Conservation (phyloP, 2,888 invertebrate species). For the Cerastoderma edule region DNA sequence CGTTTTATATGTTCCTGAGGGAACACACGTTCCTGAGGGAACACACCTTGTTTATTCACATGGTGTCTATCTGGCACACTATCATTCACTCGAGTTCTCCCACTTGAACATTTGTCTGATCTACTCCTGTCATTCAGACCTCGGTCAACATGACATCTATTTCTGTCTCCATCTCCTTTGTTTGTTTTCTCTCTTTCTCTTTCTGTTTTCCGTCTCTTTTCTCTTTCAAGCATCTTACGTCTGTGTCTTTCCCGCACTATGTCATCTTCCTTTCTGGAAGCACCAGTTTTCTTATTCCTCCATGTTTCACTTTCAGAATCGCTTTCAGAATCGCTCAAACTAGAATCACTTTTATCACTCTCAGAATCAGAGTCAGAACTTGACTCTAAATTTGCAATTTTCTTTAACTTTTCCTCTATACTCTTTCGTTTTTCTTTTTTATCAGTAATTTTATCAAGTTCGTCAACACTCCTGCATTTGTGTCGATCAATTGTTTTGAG, state of each 20-base stretch:
- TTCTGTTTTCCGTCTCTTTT: slow-evolving; percentile 32
- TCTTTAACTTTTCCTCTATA: slow-evolving; percentile 44
- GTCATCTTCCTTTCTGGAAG: slow-evolving; percentile 60
- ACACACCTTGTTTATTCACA: slow-evolving; percentile 36
- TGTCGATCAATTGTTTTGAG: slow-evolving; percentile 5
- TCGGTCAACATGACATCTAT: slow-evolving; percentile 9
- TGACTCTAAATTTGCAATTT: slow-evolving; percentile 28
- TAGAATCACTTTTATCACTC: slow-evolving; percentile 54
- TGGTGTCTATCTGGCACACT: slow-evolving; percentile 24
- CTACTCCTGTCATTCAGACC: slow-evolving; percentile 20
- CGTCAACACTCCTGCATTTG: not conserved
- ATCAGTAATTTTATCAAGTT: not conserved
- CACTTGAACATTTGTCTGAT: slow-evolving; percentile 6
- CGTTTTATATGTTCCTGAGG: too few species aligned
- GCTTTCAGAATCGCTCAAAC: slow-evolving; percentile 70
- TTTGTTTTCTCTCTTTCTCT: slow-evolving; percentile 18
- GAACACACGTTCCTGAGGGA: slow-evolving; percentile 33
- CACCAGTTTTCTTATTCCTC: slow-evolving; percentile 61
- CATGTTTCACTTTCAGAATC: slow-evolving; percentile 65
- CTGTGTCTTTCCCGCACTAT: slow-evolving; percentile 65
- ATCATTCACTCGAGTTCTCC: not conserved
- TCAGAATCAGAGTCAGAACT: slow-evolving; percentile 38
- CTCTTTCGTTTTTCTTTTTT: slow-evolving; percentile 33
- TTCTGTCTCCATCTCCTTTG: slow-evolving; percentile 20
- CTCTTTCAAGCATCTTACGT: slow-evolving; percentile 42